Evolutionary conservation across 2,888 invertebrate species (phyloP).

Genomic region (Baccha elongata): DNA sequence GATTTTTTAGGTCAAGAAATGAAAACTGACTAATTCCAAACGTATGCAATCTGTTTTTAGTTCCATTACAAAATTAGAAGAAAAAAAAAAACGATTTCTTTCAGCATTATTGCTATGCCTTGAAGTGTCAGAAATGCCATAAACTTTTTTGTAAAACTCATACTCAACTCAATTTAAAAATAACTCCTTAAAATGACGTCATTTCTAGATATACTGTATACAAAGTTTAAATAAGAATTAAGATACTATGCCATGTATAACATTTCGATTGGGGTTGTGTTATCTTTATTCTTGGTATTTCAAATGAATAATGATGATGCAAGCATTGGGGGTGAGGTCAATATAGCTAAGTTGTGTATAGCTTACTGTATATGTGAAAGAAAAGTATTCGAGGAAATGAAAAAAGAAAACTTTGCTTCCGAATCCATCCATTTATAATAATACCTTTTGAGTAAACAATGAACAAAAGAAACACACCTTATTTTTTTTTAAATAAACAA

Average conservation of each 20-base stretch:
- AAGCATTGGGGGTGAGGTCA: slow-evolving; percentile 20
- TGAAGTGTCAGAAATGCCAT: background rate
- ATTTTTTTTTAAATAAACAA: too few relatives aligned
- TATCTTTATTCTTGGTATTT: slow-evolving; percentile 6
- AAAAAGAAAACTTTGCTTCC: background rate
- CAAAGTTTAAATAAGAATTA: background rate
- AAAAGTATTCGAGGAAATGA: background rate
- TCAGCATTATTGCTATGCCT: too few relatives aligned
- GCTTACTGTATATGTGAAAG: background rate
- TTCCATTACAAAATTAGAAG: slow-evolving; percentile 23
- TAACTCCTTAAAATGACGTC: slow-evolving; percentile 46
- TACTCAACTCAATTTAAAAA: slow-evolving; percentile 39
- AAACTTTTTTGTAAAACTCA: background rate
- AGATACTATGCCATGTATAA: too few relatives aligned
- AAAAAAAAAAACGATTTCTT: background rate
- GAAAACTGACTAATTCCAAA: slow-evolving; percentile 34
- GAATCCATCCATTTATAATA: too few relatives aligned
- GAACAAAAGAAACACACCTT: too few relatives aligned
- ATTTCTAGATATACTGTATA: slow-evolving; percentile 7
- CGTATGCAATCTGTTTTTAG: slow-evolving; percentile 38
- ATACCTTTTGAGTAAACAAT: too few relatives aligned
- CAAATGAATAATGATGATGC: slow-evolving; percentile 11
- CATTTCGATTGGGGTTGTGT: background rate
- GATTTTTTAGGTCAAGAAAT: slow-evolving; percentile 58
- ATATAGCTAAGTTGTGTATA: background rate